Evolutionary conservation across 2,797 vertebrate species (phyloP).

Genomic region (Fratercula arctica): DNA sequence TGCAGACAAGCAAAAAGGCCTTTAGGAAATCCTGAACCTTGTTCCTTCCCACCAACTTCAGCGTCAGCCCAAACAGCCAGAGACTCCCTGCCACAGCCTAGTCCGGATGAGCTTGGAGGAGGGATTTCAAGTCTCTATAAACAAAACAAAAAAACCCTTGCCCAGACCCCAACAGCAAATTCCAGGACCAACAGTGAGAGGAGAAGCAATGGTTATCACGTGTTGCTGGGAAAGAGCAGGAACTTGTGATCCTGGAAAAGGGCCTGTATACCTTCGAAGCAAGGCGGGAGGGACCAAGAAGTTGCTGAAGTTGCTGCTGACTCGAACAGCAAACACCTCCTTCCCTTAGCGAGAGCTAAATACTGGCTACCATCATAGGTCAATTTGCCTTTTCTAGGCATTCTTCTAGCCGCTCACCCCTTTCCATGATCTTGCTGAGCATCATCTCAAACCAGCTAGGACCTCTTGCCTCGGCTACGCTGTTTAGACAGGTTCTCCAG

Average conservation of each 20-base stretch:
- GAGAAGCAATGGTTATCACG: fast-evolving
- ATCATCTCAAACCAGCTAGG: not conserved
- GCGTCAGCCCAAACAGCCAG: not conserved
- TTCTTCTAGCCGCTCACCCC: not conserved
- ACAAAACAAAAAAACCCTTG: not conserved
- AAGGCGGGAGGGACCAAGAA: not conserved
- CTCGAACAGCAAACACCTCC: not conserved
- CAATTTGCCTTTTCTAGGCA: not conserved
- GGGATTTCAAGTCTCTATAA: not conserved
- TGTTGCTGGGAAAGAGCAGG: not conserved
- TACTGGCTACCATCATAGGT: not conserved
- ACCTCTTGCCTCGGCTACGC: not conserved
- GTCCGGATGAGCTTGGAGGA: no score
- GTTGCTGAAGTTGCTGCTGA: not conserved
- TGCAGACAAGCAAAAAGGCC: not conserved
- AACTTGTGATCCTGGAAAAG: not conserved
- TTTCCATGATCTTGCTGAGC: not conserved
- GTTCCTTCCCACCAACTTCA: not conserved
- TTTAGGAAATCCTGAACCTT: not conserved
- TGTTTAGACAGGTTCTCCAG: not conserved
- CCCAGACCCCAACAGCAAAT: not conserved
- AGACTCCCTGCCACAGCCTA: not conserved
- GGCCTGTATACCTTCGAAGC: not conserved
- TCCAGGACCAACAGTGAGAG: not conserved
- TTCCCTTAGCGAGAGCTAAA: not conserved